Conservation (phyloP, 2,888 invertebrate genomes). For the Coenonympha arcania region DNA sequence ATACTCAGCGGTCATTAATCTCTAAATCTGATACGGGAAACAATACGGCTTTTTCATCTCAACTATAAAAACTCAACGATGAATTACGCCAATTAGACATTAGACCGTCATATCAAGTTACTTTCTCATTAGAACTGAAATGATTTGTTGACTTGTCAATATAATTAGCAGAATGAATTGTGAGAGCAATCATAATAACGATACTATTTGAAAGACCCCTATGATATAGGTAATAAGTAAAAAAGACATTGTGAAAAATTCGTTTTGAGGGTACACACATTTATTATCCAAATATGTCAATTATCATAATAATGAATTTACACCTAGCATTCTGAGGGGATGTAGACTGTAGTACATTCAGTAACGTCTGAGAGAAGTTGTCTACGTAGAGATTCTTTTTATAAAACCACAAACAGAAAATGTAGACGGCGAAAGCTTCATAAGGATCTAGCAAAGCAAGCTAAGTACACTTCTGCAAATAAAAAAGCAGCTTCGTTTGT, state of each 20-base stretch:
- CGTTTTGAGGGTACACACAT: too few species aligned
- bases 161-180: slow-evolving; percentile 14
- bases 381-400: not conserved
- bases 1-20: not conserved
- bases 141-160: slow-evolving; percentile 28
- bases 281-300: too few species aligned
- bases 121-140: slow-evolving; percentile 31
- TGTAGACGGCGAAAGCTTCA: not conserved
- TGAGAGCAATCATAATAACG: slow-evolving; percentile 11
- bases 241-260: too few species aligned
- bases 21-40: not conserved
- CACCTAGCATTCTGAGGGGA: too few species aligned
- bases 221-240: too few species aligned
- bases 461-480: not conserved
- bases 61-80: not conserved
- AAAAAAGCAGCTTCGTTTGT: not conserved
- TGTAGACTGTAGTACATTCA: too few species aligned
- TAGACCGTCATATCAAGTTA: slow-evolving; percentile 24
- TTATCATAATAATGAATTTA: too few species aligned
- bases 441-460: not conserved
- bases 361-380: not conserved
- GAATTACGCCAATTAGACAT: not conserved
- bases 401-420: not conserved
- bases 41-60: not conserved
- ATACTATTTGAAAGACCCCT: not conserved